Base-by-base conservation (phyloP, 2,888 invertebrate genomes). In the Drosophila mimica region DNA sequence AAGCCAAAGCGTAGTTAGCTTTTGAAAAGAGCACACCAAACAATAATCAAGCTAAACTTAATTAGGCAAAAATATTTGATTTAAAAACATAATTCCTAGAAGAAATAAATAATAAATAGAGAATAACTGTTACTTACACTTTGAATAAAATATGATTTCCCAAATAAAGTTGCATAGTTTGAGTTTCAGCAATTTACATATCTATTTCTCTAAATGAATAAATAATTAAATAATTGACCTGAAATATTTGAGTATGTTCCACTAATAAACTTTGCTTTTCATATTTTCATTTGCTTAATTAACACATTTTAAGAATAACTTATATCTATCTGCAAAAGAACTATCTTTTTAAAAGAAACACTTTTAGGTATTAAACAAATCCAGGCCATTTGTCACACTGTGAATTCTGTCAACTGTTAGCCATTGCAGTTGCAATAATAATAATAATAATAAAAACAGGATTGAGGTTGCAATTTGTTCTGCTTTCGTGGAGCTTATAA, bases 401-500 rank as follows among this genome's bases (percentile, higher is more conserved):
- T 52, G 57, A 33, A 28, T 38, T 73, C 46, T 38, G 11, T 30
- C 11, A 62, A 38, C 43, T 79, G 43, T 51, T 64, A 33, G 49
- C 34, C 70, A 58, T 58, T 48, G 46, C 54, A 65, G 31, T 52
- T 65, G 65, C 61, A 48, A 57, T n/a, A 46, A 61, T 52, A 65
- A 25, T 25, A 43, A 30, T 33, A 51, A 34, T 8, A 48, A 36
- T 54, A 65, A 51, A 52, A 66, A 51, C 30, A 33, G 33, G 57
- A 66, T 46, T 61, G 36, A 31, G 64, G 61, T 49, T 74, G 74
- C 73, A 79, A 80, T 82, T 83, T 57, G 87, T 90, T 90, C 80
- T 88, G 90, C 89, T 81, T 83, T 81, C 82, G 43, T 84, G 85
- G 56, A 62, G 69, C 40, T 72, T 58, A 57, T 52, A 63, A 54